Evolutionary conservation across 2,113 vertebrate species (phyloP), one percentile per base, ranked within the genome.

Genomic region (Rhinolophus ferrumequinum): DNA sequence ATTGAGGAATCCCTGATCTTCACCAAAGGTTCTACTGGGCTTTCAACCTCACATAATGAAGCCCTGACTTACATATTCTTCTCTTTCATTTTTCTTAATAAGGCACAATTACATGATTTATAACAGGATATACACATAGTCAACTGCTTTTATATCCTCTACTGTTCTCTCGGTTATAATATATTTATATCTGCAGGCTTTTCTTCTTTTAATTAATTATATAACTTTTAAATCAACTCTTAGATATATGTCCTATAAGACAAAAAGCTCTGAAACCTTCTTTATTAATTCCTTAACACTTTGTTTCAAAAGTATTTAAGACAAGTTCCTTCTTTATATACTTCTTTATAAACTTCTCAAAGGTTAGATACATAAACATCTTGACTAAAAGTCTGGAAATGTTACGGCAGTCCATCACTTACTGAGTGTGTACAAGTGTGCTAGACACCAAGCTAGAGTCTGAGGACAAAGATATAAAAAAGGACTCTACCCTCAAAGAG

Each of bases 191-290:
- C 33, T 86, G 73, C 44, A 64, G 24, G 64, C 3, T 90, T 93
- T 84, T 60, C 56, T 81, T 88, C 86, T 92, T 64, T 83, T 77
- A 83, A 33, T 19, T 56, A 72, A 88, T 33, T 28, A 47, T 30
- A 21, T 35, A 88, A 84, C 19, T 77, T 79, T 94, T 38, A 93
- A 83, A 50, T 24, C 54, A 79, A 72, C 47, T 93, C 22, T 73
- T 35, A 86, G 24, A 85, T 21, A 73, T 13, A 62, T 79, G 24
- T 47, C 35, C 41, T 10, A 62, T 33, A 79, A 85, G 21, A 94
- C 30, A 85, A 93, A 84, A 69, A 69, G 26, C 38, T 96, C 60
- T 91, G 90, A 73, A 64, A 93, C 24, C 33, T 58, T 77, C 33
- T 58, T 77, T 76, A 82, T 1, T 90, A 47, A 66, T 77, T 66